Conservation (phyloP, 2,797 vertebrate genomes). For the Gorsachius magnificus region DNA sequence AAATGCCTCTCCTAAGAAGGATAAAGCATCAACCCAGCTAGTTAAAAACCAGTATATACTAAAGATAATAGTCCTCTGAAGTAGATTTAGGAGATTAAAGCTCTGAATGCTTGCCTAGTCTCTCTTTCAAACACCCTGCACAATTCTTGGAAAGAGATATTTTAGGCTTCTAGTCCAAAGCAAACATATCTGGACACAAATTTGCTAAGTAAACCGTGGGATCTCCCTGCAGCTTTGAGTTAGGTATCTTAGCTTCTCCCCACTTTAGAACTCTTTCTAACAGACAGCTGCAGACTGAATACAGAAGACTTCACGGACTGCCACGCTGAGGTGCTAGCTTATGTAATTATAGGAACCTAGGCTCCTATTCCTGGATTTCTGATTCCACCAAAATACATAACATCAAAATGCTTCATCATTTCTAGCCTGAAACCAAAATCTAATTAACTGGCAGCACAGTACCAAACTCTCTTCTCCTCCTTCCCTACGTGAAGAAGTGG, state of each 20-base stretch:
- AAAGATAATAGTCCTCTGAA: background rate
- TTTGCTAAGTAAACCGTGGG: background rate
- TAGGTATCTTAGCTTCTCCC: background rate
- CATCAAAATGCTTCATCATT: background rate
- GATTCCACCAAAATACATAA: background rate
- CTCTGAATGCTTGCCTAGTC: background rate
- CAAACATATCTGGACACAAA: background rate
- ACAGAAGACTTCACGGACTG: background rate
- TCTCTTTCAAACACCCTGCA: background rate
- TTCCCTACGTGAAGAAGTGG: background rate
- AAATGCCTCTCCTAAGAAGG: background rate
- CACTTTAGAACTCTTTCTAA: background rate
- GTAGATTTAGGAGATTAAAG: background rate
- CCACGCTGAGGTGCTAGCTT: background rate
- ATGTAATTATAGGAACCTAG: background rate
- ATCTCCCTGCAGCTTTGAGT: background rate
- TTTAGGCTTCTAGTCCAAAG: background rate
- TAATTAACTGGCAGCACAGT: background rate
- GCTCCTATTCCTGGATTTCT: background rate
- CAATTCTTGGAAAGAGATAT: background rate
- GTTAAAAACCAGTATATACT: background rate
- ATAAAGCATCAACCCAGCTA: background rate
- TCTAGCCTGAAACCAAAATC: background rate
- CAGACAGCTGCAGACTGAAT: background rate
- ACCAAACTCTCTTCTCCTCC: background rate